Conservation (phyloP, 2,888 invertebrate species). For the Phanerotoma sp. region DNA sequence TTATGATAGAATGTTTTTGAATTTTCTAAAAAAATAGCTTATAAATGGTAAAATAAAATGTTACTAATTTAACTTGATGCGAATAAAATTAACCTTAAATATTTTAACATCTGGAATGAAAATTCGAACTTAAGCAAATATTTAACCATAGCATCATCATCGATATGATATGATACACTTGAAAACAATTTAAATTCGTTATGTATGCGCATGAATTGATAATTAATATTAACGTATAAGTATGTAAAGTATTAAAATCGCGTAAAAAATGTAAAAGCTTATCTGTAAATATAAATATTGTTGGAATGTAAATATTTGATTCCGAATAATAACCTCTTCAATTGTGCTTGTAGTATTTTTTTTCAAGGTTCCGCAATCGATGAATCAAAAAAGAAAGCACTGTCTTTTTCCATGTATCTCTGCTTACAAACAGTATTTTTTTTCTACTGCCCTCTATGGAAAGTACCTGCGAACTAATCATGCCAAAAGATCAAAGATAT, state of each 20-base stretch:
- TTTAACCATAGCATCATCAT: not conserved
- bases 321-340: slow-evolving; percentile 5
- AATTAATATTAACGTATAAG: not conserved
- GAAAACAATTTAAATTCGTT: not conserved
- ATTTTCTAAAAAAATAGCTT: not conserved
- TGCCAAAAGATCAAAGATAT: not conserved
- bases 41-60: not conserved
- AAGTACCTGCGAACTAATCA: slow-evolving; percentile 2
- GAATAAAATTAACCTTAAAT: not conserved
- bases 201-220: no score
- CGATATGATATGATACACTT: not conserved
- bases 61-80: not conserved
- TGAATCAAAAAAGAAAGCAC: slow-evolving; percentile 26
- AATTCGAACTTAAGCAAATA: not conserved
- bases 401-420: slow-evolving; percentile 8
- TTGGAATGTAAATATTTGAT: slow-evolving; percentile 3
- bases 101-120: not conserved
- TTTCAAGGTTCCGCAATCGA: slow-evolving; percentile 32
- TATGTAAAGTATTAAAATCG: not conserved
- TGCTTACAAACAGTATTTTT: slow-evolving; percentile 19
- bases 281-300: not conserved
- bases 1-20: not conserved
- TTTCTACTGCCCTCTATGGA: slow-evolving; percentile 23
- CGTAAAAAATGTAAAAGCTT: not conserved
- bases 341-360: slow-evolving; percentile 2